Percentiles rank a stretch among this genome's conserved stretches.
These are phyloP conservation scores for Leiothrix lutea DNA, from an alignment of 2,113 vertebrate genomes.

Conservation along the genomic window DNA sequence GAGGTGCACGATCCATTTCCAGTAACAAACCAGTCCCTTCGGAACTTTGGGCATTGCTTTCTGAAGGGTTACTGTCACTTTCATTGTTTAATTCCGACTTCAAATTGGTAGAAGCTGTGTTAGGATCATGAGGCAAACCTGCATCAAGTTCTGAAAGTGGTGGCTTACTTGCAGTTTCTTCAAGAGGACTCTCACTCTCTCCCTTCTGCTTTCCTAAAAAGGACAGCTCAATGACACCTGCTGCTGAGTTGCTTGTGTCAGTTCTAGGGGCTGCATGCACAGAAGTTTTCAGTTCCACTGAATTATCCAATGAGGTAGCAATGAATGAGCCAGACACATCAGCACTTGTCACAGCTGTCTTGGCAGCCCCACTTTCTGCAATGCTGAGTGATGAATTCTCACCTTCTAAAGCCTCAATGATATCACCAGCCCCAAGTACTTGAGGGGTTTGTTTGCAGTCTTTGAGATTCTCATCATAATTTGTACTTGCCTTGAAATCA, in stretches of 20 bases:
- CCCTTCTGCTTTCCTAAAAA: not conserved
- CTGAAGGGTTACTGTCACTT: constrained; percentile 3
- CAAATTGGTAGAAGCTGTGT: not conserved
- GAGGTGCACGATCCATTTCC: not conserved
- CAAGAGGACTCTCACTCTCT: not conserved
- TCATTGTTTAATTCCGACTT: constrained; percentile 15
- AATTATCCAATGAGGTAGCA: not conserved
- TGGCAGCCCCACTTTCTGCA: not conserved
- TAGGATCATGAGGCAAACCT: not conserved
- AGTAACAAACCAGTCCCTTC: not conserved
- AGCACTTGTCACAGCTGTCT: not conserved
- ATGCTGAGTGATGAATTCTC: not conserved
- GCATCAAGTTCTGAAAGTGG: not conserved
- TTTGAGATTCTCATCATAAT: not conserved
- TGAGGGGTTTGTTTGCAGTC: not conserved
- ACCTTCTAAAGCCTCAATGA: not conserved
- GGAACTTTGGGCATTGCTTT: constrained; percentile 15
- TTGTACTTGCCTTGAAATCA: constrained; percentile 44
- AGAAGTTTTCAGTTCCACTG: not conserved
- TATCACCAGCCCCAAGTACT: not conserved
- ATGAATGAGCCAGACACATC: not conserved
- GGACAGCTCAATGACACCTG: not conserved
- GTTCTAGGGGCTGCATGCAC: not conserved
- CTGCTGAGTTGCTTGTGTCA: not conserved
- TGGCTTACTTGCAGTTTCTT: not conserved